A percentile compares a stretch with the other conserved stretches of the same genome.
These are phyloP conservation scores for Trichosurus vulpecula DNA, from an alignment of 2,797 vertebrate genomes.

Conservation along the genomic window DNA sequence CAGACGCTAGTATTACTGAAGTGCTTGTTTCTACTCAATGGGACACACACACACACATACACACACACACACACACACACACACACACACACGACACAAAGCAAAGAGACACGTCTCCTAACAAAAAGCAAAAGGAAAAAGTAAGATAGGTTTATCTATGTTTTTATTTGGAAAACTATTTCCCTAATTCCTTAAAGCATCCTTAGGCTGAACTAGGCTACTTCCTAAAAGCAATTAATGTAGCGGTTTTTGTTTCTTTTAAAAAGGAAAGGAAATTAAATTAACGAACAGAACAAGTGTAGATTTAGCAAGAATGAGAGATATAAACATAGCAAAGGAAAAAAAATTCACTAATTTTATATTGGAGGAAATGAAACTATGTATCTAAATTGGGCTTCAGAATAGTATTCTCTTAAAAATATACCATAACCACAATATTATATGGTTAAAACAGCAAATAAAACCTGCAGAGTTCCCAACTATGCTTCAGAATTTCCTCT, in stretches of 20 bases:
- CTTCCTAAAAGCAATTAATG: constrained; percentile 21
- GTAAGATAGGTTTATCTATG: not conserved
- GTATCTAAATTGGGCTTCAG: not conserved
- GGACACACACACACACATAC: too few species aligned
- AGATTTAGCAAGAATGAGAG: constrained; percentile 26
- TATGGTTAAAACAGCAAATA: constrained; percentile 29
- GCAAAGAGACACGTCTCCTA: constrained; percentile 1
- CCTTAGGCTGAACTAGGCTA: not conserved
- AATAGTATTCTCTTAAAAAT: not conserved
- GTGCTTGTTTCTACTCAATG: constrained; percentile 27
- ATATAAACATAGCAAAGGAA: constrained; percentile 17
- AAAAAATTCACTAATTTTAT: not conserved
- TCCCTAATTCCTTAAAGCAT: constrained; percentile 46
- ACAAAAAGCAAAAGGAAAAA: constrained; percentile 29
- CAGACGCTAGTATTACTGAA: not conserved
- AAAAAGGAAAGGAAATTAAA: constrained; percentile 28
- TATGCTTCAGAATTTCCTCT: constrained; percentile 15
- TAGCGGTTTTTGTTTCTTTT: not conserved
- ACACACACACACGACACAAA: constrained; percentile 50
- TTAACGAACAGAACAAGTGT: constrained; percentile 9
- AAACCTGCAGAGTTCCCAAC: not conserved
- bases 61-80: too few species aligned
- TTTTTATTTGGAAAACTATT: constrained; percentile 35
- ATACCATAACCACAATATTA: not conserved
- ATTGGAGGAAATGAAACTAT: constrained; percentile 37